A percentile compares a stretch with the other conserved stretches of the same genome.
phyloP scores from a whole-genome alignment of 2,113 vertebrate species.

The Trematomus loennbergii region DNA sequence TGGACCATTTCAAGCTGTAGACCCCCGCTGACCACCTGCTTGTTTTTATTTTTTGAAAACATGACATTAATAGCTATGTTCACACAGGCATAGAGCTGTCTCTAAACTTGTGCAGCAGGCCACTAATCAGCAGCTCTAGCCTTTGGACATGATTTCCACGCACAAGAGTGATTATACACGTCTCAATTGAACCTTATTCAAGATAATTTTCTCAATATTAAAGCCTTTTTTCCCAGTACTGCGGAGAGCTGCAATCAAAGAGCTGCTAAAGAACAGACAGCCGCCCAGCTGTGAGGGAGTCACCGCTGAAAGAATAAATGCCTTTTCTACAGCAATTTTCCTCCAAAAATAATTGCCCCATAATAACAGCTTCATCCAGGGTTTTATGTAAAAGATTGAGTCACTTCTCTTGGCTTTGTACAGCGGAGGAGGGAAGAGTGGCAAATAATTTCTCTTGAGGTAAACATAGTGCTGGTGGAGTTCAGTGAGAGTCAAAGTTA shows the following conservation, averaged over 20 bases:
- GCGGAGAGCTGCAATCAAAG: conserved; percentile 48
- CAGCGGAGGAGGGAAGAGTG: conserved; percentile 40
- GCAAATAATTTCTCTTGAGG: conserved; percentile 23
- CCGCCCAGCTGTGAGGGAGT: conserved; percentile 55
- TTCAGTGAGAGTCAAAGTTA: conserved; percentile 29
- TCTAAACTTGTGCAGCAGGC: conserved; percentile 2
- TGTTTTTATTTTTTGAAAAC: too few species aligned
- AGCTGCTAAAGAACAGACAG: conserved; percentile 30
- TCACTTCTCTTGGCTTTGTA: conserved; percentile 60
- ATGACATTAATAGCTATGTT: too few species aligned
- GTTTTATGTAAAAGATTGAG: conserved; percentile 62
- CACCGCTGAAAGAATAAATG: conserved; percentile 36
- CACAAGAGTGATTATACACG: conserved; percentile 40
- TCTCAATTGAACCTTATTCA: conserved; percentile 59
- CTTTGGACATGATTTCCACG: conserved; percentile 41
- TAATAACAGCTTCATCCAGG: conserved; percentile 64
- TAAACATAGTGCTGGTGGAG: conserved; percentile 48
- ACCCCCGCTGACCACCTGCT: too few species aligned
- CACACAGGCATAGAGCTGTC: too few species aligned
- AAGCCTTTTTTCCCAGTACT: neutral
- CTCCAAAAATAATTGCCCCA: conserved; percentile 56
- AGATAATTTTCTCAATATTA: conserved; percentile 52
- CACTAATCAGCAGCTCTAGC: conserved; percentile 36
- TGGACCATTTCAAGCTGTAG: too few species aligned
- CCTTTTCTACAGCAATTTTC: conserved; percentile 43